These are phyloP conservation scores for Amphiprion ocellaris DNA, from an alignment of 2,113 vertebrate species.

Conservation along the genomic window DNA sequence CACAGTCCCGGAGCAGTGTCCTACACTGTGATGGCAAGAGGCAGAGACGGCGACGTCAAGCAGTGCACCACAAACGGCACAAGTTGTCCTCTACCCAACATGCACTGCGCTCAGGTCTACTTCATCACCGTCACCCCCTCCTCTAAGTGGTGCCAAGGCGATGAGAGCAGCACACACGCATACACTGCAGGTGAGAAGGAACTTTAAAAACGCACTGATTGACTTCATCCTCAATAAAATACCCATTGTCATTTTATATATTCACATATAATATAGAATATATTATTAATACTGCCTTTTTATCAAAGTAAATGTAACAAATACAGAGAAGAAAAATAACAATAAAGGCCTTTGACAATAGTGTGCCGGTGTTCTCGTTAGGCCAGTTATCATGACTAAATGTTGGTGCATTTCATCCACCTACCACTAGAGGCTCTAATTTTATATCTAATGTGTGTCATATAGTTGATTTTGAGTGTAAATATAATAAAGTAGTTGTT, in stretches of 20 bases:
- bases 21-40: conserved; percentile 74
- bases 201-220: background rate
- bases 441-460: no score
- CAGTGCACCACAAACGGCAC: conserved; percentile 63
- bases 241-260: background rate
- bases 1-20: conserved; percentile 55
- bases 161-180: conserved; percentile 31
- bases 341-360: background rate
- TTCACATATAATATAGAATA: no score
- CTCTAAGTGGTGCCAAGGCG: conserved; percentile 68
- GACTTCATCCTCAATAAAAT: background rate
- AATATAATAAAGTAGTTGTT: no score
- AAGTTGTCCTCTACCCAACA: conserved; percentile 71
- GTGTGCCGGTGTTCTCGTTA: background rate
- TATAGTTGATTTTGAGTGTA: no score
- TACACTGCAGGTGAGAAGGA: conserved; percentile 74
- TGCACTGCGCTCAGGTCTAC: conserved; percentile 81
- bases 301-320: background rate
- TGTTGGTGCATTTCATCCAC: background rate
- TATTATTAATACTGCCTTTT: background rate
- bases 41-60: conserved; percentile 63
- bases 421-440: background rate
- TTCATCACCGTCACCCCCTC: conserved; percentile 74
- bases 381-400: background rate
- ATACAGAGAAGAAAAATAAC: background rate